phyloP scores from a whole-genome alignment of 2,888 invertebrate genomes.

The Oscheius sp. region DNA sequence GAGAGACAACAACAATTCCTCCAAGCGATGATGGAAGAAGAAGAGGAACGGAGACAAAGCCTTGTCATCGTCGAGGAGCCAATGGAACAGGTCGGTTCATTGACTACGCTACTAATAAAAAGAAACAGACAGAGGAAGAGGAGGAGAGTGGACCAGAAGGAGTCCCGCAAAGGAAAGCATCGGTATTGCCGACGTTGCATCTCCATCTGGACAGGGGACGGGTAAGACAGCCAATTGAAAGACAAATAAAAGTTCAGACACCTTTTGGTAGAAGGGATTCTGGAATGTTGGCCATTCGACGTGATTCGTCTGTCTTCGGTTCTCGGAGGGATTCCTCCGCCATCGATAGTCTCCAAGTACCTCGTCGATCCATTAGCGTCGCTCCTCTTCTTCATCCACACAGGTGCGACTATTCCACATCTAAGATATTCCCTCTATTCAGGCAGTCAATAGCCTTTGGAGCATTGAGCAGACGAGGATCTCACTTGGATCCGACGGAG shows the following conservation, averaged over 20 bases:
- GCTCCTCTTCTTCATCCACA: constrained; percentile 47
- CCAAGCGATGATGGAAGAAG: constrained; percentile 48
- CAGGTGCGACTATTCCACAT: not conserved
- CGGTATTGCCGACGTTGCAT: constrained; percentile 44
- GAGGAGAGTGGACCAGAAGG: not conserved
- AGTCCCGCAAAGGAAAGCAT: constrained; percentile 6
- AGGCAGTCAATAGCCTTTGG: constrained; percentile 47
- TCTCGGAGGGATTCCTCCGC: constrained; percentile 21
- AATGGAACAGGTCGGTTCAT: constrained; percentile 3
- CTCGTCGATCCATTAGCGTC: constrained; percentile 47
- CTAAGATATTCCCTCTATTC: not conserved
- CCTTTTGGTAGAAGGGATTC: constrained; percentile 12
- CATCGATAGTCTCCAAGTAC: not conserved
- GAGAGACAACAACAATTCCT: constrained; percentile 61
- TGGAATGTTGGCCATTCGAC: constrained; percentile 32
- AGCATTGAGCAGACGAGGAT: constrained; percentile 30
- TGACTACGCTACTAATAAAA: no score
- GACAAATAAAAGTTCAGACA: constrained; percentile 9
- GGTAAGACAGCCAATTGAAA: constrained; percentile 23
- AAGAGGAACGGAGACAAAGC: constrained; percentile 51
- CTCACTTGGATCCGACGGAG: constrained; percentile 8
- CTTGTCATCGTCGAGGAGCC: constrained; percentile 54
- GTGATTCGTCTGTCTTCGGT: constrained; percentile 42
- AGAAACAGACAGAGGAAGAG: not conserved
- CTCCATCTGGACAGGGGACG: constrained; percentile 49